Evolutionary conservation across 2,113 vertebrate genomes (phyloP), one percentile per base, ranked within the genome.

Genomic region (Manacus vitellinus): DNA sequence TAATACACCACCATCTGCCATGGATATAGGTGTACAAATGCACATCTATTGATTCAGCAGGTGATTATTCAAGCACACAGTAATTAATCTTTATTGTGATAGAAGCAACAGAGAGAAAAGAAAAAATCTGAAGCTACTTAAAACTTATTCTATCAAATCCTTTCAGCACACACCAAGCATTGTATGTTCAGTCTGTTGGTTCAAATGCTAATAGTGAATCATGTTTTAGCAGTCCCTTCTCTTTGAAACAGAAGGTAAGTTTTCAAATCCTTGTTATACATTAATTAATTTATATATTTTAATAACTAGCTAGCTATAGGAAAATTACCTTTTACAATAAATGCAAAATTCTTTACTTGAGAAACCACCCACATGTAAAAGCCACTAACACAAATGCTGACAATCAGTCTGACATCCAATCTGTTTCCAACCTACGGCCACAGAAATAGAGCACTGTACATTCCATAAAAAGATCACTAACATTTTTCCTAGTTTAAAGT

Each of bases 371-470:
- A 95, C 93, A 63, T 23, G 62, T 39, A 82, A 79, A 94, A 81
- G 80, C 65, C 27, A 70, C 61, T 90, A 92, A 86, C 89, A 95
- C 76, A 96, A 94, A 92, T 2, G 47, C 88, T 96, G 93, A 96
- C 95, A 96, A 93, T 96, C 96, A 96, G 95, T 94, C 95, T 96
- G 95, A 96, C 95, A 95, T 96, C 88, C 95, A 96, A 97, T 97
- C 95, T 97, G 96, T 95, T 94, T 88, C 67, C 94, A 96, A 5
- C 94, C 96, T 74, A 96, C 95, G 49, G 82, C 65, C 92, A 84
- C 94, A 84, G 88, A 96, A 97, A 97, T 93, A 97, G 88, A 97
- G 68, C 52, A 10, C 65, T 52, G 79, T 65, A 92, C 39, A 68
- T 51, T 80, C 93, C 74, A 39, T 67, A 93, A 93, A 93, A 95